phyloP scores from a whole-genome alignment of 2,888 invertebrate species.

The Tenthredo amoena region DNA sequence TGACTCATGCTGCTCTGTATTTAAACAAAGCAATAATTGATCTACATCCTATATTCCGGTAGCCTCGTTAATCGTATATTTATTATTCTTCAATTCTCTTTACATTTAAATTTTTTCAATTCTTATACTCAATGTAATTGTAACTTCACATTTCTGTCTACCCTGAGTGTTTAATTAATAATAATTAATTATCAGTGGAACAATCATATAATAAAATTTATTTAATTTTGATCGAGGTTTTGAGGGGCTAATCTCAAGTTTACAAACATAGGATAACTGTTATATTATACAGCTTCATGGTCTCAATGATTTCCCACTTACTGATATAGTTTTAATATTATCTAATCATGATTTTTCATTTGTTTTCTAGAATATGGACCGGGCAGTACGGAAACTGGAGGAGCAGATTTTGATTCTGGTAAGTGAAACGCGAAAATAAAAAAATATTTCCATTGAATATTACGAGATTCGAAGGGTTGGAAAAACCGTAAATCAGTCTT shows the following conservation, averaged over 20 bases:
- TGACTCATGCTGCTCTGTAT: conserved; percentile 19
- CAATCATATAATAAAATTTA: background rate
- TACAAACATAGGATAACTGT: background rate
- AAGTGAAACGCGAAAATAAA: conserved; percentile 71
- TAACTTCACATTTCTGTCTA: background rate
- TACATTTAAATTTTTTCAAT: background rate
- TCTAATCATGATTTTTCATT: conserved; percentile 47
- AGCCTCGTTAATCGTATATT: background rate
- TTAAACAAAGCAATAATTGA: conserved; percentile 28
- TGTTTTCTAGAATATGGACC: conserved; percentile 86
- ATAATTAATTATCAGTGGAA: background rate
- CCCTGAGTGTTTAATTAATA: background rate
- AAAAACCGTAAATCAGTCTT: background rate
- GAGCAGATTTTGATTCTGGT: conserved; percentile 91
- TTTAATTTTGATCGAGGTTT: background rate
- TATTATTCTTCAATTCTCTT: background rate
- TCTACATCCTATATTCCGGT: background rate
- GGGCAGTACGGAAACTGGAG: conserved; percentile 89
- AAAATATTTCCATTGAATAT: background rate
- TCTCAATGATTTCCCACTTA: background rate
- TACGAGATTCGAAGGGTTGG: background rate
- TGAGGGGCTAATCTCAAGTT: background rate
- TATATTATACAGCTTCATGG: background rate
- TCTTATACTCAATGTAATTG: background rate
- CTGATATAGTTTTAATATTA: background rate